Evolutionary conservation across 1,140 invertebrate species (phyloP), one percentile per base, ranked within the genome.

Genomic region (Achatina immaculata): DNA sequence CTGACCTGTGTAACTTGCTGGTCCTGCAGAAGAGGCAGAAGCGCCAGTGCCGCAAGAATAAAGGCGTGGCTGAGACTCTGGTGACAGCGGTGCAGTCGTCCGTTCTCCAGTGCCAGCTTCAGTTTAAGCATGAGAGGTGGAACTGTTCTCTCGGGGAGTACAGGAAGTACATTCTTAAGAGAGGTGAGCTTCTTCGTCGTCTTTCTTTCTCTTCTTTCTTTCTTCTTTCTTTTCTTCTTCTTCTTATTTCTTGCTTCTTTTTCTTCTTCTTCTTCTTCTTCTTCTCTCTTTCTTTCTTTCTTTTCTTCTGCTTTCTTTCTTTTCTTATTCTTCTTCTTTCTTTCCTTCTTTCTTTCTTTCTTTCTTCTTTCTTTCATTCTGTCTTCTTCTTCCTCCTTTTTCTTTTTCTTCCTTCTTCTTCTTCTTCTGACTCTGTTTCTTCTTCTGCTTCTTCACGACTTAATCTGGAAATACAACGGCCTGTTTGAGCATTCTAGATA

Each of bases 81-180:
- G 66, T 88, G 58, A 84, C 85, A 58, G 86, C 88, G 11, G 85
- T 83, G 28, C 36, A 82, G 55, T 83, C 89, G 38, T 89, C 90
- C 43, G 85, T 89, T n/a, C 66, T 85, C 40, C 89, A 90, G 80
- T 92, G 91, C 75, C 87, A 87, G 69, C 79, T 86, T 38, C 90
- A 91, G 82, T 91, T 91, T 82, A 81, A 85, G 80, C 76, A 86
- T 58, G 88, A 90, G 62, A 80, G 89, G 51, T 91, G 91, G 91
- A 91, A 91, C 75, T 91, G 91, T 80, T 85, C 90, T 0, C 82
- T 88, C 4, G 85, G 84, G 40, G 82, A 85, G n/a, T 85, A 87
- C 78, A 82, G 87, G 75, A 79, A 83, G 72, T 85, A 86, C 38
- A 83, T 89, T 36, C 80, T 88, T 34, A 82, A 85, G 58, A 86